Evolutionary conservation across 2,797 vertebrate species (phyloP), one percentile per base, ranked within the genome.

Genomic region (Microctenopoma lineatum): DNA sequence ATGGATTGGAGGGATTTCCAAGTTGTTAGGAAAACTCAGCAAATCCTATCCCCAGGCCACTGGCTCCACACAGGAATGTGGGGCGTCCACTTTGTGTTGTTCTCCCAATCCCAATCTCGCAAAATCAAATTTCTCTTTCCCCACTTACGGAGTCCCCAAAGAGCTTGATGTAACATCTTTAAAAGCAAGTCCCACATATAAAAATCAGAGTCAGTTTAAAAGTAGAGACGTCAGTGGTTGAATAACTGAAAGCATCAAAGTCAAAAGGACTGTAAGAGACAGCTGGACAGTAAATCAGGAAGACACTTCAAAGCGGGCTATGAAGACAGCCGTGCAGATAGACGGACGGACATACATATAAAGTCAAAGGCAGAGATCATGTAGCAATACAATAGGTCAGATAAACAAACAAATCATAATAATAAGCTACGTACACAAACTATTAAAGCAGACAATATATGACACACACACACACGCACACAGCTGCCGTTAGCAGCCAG

Each of bases 41-140:
- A 87, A 87, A 90, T 90, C 85, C 89, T 83, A 83, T 84, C 88
- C 87, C 84, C 75, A 70, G 87, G 89, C 87, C 84, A 75, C 84
- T 75, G 88, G 89, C 87, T 89, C 88, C 84, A 84, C 77, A 54
- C 73, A 88, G 85, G 90, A 90, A 92, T 92, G 89, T 2, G 36
- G 81, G 81, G 80, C 73, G 66, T 86, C 80, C 81, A 74, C 80
- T 87, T 87, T 85, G 83, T 86, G 77, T 85, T 84, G 85, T 82
- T 76, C 77, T 76, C 80, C 74, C 75, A 55, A 86, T 86, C 85
- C 74, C 81, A 84, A 83, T 87, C 84, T 88, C 34, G 16, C 85
- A 80, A 90, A 91, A 89, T 87, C 79, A 77, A 86, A 89, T 90
- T 90, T 92, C 89, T 86, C 85, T 87, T 89, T 89, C 84, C 88